Evolutionary conservation across 2,888 invertebrate species (phyloP).

Genomic region (Mesochorus sp.): DNA sequence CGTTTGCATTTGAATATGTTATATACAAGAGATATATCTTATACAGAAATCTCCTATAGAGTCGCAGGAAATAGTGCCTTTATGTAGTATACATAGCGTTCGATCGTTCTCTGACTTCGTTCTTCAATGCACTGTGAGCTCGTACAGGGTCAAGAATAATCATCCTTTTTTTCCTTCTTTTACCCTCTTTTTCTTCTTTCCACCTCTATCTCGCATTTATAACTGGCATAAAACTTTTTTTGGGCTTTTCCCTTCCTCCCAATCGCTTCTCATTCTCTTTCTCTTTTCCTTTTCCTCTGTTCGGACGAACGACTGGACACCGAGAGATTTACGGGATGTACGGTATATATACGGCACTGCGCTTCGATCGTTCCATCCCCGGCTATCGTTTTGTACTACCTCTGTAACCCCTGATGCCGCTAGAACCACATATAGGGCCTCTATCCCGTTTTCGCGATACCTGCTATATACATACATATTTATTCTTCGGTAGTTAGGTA

Average conservation of each 20-base stretch:
- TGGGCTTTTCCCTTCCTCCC: conserved; percentile 22
- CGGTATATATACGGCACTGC: neutral
- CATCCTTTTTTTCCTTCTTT: conserved; percentile 24
- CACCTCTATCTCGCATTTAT: conserved; percentile 9
- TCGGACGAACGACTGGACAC: conserved; percentile 60
- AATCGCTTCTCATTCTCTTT: conserved; percentile 35
- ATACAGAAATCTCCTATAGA: conserved; percentile 38
- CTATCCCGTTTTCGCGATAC: conserved; percentile 20
- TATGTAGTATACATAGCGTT: neutral
- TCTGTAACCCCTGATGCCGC: conserved; percentile 38
- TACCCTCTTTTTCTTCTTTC: conserved; percentile 17
- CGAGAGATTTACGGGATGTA: conserved; percentile 54
- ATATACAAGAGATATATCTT: conserved; percentile 37
- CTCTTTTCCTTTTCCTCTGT: conserved; percentile 51
- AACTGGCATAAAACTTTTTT: conserved; percentile 43
- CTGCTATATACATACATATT: neutral
- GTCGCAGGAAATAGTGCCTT: conserved; percentile 20
- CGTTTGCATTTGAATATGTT: conserved; percentile 51
- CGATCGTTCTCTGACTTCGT: conserved; percentile 33
- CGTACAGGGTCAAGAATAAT: conserved; percentile 20
- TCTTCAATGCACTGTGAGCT: conserved; percentile 9
- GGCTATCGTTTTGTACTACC: conserved; percentile 47
- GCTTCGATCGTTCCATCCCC: conserved; percentile 49
- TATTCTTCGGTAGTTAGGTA: conserved; percentile 3
- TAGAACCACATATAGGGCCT: conserved; percentile 25